Evolutionary conservation across 2,113 vertebrate species (phyloP), one percentile per base, ranked within the genome.

Genomic region (Manacus vitellinus): DNA sequence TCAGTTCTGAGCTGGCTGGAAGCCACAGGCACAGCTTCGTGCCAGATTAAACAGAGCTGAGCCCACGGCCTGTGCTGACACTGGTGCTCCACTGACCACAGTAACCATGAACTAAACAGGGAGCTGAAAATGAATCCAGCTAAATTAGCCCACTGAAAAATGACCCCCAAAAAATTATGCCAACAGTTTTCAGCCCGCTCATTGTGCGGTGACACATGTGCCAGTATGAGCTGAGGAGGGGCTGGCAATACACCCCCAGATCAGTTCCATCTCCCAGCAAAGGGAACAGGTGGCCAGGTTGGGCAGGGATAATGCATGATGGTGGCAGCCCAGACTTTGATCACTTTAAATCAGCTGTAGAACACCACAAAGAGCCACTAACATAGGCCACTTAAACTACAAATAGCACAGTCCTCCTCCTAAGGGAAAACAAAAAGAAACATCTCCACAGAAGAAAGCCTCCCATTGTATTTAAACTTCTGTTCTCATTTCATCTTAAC

Each of bases 201-300:
- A 8, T 8, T 31, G 30, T 0, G 0, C 3, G 16, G n/a, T 49
- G 44, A 47, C 54, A 63, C 31, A n/a, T n/a, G 0, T 47, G 35
- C 30, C 74, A 81, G 25, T 22, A 35, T 27, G 56, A 81, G 65
- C 65, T 74, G 2, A 6, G 58, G n/a, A 74, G 6, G 19, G 30
- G 21, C 39, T 44, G 13, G 22, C 43, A 87, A 41, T 9, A 66
- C 47, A 81, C 61, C 23, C 20, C 54, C 2, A 2, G 19, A 61
- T 9, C 6, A 0, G 10, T 58, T 79, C 17, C 27, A 13, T 37
- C 25, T 35, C 43, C 18, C 59, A 87, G 43, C 27, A 68, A 67
- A 87, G 30, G 43, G 49, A 75, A 84, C 3, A 59, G 47, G 61
- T 2, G 5, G 37, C 21, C 18, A 85, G 30, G 31, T 1, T 70